Base-by-base conservation (phyloP, 2,113 vertebrate genomes). In the Beaufortia kweichowensis region DNA sequence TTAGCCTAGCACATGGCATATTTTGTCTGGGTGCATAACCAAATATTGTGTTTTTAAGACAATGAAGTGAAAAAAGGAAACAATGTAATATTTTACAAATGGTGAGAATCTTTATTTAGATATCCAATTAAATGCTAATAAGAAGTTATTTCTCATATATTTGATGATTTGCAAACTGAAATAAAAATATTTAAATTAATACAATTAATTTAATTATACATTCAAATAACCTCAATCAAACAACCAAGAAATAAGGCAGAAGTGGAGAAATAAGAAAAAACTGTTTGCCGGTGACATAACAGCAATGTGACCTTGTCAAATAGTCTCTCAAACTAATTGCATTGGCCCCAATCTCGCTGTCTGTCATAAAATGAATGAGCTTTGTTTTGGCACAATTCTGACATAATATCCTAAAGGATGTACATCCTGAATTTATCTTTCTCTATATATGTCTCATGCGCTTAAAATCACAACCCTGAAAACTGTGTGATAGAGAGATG, bases 231-330 rank as follows among this genome's bases (percentile, higher is more conserved):
- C 14, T 15, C 2, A 1, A 3, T 43, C 41, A 43, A 46, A 53
- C 6, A 8, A 2, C 0, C 17, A n/a, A 67, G 17, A 50, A 19
- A 21, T 8, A 50, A 48, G 15, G 43, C 6, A 17, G 50, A 50
- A 26, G 17, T 10, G n/a, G 5, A 31, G 10, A 68, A 31, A 21
- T n/a, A 21, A 6, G 0, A 6, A 48, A 31, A 12, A 6, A 6
- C 17, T 8, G 29, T 23, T 23, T 69, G 12, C 14, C 65, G 23
- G 8, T 31, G 19, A 14, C 50, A 53, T 53, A 28, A 8, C 65
- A 53, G 65, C 65, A 68, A 33, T 68, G 28, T 69, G 48, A 55
- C 67, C 48, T 69, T 23, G 12, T 69, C 67, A 69, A 69, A 55
- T 23, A n/a, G 10, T 56, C n/a, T 33, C 48, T 69, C 6, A 33